Base-by-base conservation (phyloP, 1,140 invertebrate genomes). In the Drosophila sturtevanti region DNA sequence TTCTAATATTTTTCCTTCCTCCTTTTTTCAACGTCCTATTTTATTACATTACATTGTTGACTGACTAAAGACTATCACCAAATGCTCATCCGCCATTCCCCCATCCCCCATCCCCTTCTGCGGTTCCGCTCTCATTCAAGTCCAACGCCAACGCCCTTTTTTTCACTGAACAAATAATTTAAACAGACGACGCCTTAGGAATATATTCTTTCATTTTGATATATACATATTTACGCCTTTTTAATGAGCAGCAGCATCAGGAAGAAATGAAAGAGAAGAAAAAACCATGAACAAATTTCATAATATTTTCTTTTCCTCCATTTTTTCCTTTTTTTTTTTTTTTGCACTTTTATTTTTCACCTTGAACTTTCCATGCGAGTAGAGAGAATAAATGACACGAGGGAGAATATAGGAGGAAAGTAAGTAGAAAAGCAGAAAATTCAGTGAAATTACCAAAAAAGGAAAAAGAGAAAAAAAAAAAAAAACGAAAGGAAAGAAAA, bases 151-250 rank as follows among this genome's bases (percentile, higher is more conserved):
- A 48, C 41, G 41, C 41, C 41, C 41, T 48, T 48, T 48, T 44
- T 44, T 44, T 48, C 7, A 21, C 41, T 86, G 78, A 87, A 86
- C 84, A 77, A 87, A 82, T 87, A 82, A 89, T 89, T 84, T 67
- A 69, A 73, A 85, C 41, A 21, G 2, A 44, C 41, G 69, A 77
- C 77, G 74, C 79, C 79, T 62, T 79, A 68, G 66, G 74, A 75
- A 54, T 64, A 54, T 79, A 69, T 77, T 69, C 63, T 74, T 65
- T 70, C 68, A 65, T 70, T 68, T 68, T 63, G 35, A 41, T 48
- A 72, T 55, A 22, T 24, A n/a, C 16, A 34, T 67, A 34, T 54
- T 27, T 67, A 69, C 70, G 66, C 74, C 77, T 87, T 81, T 87
- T 81, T 81, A 87, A 87, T 87, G 79, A 79, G 79, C 34, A 31